Percentiles rank a stretch among this genome's conserved stretches.
These are phyloP conservation scores for Datnioides undecimradiatus DNA, from an alignment of 2,113 vertebrate genomes.

Conservation along the genomic window DNA sequence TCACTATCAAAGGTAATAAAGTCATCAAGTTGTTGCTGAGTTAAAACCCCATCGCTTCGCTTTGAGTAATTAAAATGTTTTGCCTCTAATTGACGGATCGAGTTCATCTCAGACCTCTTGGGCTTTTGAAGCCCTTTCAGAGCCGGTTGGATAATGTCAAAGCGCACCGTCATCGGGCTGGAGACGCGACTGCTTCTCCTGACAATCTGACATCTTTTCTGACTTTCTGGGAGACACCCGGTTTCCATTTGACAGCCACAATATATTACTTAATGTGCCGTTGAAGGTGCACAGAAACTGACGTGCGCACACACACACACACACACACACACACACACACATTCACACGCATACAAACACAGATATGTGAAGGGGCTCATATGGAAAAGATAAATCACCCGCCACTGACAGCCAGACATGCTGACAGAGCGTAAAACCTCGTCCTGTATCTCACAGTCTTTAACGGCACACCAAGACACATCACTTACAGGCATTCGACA, in stretches of 20 bases:
- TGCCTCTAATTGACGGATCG: constrained; percentile 38
- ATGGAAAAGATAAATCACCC: constrained; percentile 58
- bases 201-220: constrained; percentile 54
- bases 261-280: constrained; percentile 58
- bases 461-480: constrained; percentile 30
- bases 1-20: constrained; percentile 21
- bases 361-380: constrained; percentile 39
- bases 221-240: constrained; percentile 51
- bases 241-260: constrained; percentile 58
- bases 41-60: background rate
- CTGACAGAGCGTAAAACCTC: constrained; percentile 66
- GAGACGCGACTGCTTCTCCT: constrained; percentile 13
- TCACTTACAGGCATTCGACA: constrained; percentile 43
- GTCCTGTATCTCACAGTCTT: constrained; percentile 38
- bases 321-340: constrained; percentile 3
- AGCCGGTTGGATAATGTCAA: constrained; percentile 39
- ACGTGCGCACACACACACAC: constrained; percentile 8
- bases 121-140: constrained; percentile 27
- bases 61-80: constrained; percentile 20
- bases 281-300: constrained; percentile 23
- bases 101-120: constrained; percentile 8
- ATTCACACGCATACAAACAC: background rate
- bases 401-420: constrained; percentile 9
- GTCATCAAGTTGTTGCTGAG: background rate
- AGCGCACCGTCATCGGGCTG: background rate